Percentiles rank a stretch among this genome's conserved stretches.
Evolutionary conservation across 2,888 invertebrate species (phyloP).

Genomic region (Dichetophora obliterata): DNA sequence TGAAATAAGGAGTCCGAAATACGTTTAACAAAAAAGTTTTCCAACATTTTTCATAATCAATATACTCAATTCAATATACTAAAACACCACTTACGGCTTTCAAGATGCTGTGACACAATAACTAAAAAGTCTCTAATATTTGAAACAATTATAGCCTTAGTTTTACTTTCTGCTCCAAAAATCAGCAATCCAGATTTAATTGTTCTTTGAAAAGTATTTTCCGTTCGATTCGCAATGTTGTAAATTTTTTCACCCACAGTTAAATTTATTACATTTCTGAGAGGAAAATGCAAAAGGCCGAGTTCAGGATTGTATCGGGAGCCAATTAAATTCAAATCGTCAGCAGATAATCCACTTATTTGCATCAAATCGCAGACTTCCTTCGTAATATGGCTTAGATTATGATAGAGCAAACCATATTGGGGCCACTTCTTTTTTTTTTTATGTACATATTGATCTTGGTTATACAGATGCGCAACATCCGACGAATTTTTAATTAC

Average conservation of each 20-base stretch:
- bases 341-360: conserved; percentile 52
- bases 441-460: conserved; percentile 12
- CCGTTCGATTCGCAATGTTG: conserved; percentile 63
- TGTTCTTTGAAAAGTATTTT: conserved; percentile 68
- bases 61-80: too few relatives aligned
- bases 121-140: conserved; percentile 74
- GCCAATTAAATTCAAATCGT: conserved; percentile 55
- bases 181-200: conserved; percentile 62
- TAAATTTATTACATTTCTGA: conserved; percentile 74
- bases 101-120: conserved; percentile 66
- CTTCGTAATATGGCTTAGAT: conserved; percentile 46
- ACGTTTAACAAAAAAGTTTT: too few relatives aligned
- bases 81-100: conserved; percentile 56
- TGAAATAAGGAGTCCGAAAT: too few relatives aligned
- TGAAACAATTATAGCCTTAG: conserved; percentile 73
- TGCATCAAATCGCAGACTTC: conserved; percentile 54
- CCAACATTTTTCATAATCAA: too few relatives aligned
- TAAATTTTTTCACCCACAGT: conserved; percentile 77
- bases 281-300: conserved; percentile 76
- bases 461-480: conserved; percentile 68
- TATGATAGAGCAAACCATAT: conserved; percentile 14
- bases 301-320: conserved; percentile 53
- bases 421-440: conserved; percentile 7
- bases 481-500: conserved; percentile 75
- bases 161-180: conserved; percentile 50